phyloP scores from a whole-genome alignment of 2,113 vertebrate species.

The Albula glossodonta region DNA sequence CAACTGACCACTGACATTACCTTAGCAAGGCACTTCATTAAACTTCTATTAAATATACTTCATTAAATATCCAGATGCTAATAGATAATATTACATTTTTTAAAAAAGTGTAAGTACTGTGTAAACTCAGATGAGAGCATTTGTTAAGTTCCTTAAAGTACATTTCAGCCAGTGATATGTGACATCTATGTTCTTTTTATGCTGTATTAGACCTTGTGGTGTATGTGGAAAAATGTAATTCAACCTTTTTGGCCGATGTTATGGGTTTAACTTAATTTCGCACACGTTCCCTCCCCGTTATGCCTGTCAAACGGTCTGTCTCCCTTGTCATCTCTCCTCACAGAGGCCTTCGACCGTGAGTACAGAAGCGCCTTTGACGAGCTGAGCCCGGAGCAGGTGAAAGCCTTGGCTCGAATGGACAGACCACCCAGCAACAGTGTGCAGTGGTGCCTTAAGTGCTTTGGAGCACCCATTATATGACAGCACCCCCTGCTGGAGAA shows the following conservation, averaged over 20 bases:
- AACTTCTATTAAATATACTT: no score
- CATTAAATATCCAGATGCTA: no score
- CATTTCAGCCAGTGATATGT: not conserved
- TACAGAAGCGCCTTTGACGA: conserved; percentile 80
- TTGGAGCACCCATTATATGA: conserved; percentile 87
- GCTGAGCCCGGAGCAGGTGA: conserved; percentile 78
- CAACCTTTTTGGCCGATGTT: not conserved
- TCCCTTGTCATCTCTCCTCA: conserved; percentile 28
- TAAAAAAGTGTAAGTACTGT: no score
- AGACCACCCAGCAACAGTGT: conserved; percentile 74
- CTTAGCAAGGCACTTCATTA: no score
- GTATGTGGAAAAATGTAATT: not conserved
- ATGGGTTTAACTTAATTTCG: no score
- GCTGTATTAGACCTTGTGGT: not conserved
- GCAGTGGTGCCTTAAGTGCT: conserved; percentile 88
- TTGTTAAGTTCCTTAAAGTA: no score
- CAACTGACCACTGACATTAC: no score
- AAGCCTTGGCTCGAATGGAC: conserved; percentile 81
- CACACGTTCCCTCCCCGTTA: not conserved
- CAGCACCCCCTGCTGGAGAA: not conserved
- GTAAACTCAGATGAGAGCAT: no score
- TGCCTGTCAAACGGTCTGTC: not conserved
- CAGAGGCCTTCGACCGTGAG: conserved; percentile 95
- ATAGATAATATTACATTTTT: no score
- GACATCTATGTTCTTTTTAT: not conserved